phyloP scores from a whole-genome alignment of 1,140 invertebrate genomes.

The Anastatus disparis region DNA sequence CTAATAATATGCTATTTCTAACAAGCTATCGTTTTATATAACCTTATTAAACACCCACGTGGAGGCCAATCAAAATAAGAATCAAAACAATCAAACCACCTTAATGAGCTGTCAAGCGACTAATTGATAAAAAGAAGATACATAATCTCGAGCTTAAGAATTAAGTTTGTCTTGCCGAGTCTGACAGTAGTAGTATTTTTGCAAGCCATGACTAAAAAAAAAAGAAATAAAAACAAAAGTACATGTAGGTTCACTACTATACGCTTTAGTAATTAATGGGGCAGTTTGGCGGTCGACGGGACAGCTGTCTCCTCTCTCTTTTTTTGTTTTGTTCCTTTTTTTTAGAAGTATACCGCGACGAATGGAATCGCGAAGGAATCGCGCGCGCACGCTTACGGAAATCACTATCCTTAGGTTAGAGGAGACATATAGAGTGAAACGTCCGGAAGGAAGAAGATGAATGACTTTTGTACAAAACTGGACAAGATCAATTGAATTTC shows the following conservation, averaged over 20 bases:
- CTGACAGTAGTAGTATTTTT: slow-evolving; percentile 33
- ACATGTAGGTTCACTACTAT: not conserved
- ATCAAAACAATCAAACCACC: not conserved
- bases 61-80: not conserved
- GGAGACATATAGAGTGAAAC: too few relatives aligned
- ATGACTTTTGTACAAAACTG: slow-evolving; percentile 62
- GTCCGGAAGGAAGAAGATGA: slow-evolving; percentile 66
- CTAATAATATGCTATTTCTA: not conserved
- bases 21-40: slow-evolving; percentile 8
- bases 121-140: slow-evolving; percentile 38
- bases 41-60: slow-evolving; percentile 31
- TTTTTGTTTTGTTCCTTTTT: too few relatives aligned
- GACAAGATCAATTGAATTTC: slow-evolving; percentile 71
- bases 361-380: slow-evolving; percentile 52
- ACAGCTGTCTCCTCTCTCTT: slow-evolving; percentile 64
- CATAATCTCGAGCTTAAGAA: slow-evolving; percentile 28
- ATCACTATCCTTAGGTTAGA: slow-evolving; percentile 52
- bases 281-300: slow-evolving; percentile 64
- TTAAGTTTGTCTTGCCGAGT: slow-evolving; percentile 32
- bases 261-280: slow-evolving; percentile 62
- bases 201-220: not conserved
- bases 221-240: not conserved
- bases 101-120: slow-evolving; percentile 37
- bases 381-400: slow-evolving; percentile 57
- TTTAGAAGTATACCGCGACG: slow-evolving; percentile 46